Evolutionary conservation across 2,888 invertebrate genomes (phyloP).

Genomic region (Lacanobia wlatinum): DNA sequence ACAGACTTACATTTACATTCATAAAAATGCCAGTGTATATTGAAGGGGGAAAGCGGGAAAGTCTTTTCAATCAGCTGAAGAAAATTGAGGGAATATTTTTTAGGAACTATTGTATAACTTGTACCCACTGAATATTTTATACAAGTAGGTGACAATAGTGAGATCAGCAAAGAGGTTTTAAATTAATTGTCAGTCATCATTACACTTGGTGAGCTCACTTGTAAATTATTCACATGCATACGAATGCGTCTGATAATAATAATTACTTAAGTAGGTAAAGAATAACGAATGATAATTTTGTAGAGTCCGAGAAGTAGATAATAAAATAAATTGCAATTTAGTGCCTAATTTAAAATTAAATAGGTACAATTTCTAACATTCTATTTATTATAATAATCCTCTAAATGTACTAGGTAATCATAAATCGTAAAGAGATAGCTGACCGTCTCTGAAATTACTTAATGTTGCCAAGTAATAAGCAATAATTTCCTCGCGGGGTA

Average conservation of each 20-base stretch:
- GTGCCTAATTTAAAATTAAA: conserved; percentile 1
- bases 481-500: conserved; percentile 64
- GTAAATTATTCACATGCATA: conserved; percentile 39
- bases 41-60: background rate
- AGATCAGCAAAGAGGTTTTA: conserved; percentile 15
- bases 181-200: conserved; percentile 48
- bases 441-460: conserved; percentile 58
- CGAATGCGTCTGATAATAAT: background rate
- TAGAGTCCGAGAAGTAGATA: background rate
- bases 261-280: conserved; percentile 12
- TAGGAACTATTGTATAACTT: background rate
- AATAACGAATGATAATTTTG: background rate
- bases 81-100: background rate
- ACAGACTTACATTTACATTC: conserved; percentile 31
- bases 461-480: conserved; percentile 67
- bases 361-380: conserved; percentile 14
- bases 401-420: conserved; percentile 52
- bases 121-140: background rate
- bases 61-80: background rate
- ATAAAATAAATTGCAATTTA: background rate
- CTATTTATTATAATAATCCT: conserved; percentile 48
- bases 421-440: conserved; percentile 56
- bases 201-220: conserved; percentile 45
- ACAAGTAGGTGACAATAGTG: conserved; percentile 2
- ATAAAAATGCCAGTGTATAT: background rate